phyloP scores from a whole-genome alignment of 2,888 invertebrate genomes.

The Trachelus iudaicus region DNA sequence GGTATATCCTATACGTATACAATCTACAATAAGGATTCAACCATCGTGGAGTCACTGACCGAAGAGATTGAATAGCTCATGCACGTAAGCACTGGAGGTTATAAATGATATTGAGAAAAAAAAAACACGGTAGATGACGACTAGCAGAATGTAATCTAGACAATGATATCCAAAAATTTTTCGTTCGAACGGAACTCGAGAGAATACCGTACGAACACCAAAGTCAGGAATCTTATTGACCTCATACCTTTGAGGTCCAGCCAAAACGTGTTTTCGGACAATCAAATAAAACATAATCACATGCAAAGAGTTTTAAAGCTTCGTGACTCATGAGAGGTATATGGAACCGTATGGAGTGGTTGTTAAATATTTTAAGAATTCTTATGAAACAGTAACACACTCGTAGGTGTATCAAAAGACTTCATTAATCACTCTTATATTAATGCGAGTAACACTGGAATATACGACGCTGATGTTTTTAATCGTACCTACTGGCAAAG shows the following conservation, averaged over 20 bases:
- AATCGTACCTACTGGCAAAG: conserved; percentile 18
- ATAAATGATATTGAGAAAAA: background rate
- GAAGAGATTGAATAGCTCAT: background rate
- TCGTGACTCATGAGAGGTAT: background rate
- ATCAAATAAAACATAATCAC: background rate
- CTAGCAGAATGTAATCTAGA: background rate
- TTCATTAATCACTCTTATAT: conserved; percentile 23
- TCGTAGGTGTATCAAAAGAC: background rate
- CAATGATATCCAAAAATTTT: background rate
- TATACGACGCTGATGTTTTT: conserved; percentile 37
- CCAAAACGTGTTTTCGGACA: background rate
- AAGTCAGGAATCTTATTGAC: background rate
- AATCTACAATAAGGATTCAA: background rate
- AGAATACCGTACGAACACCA: background rate
- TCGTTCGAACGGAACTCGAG: background rate
- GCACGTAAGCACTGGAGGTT: background rate
- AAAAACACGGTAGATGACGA: background rate
- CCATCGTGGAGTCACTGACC: background rate
- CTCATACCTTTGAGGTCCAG: background rate
- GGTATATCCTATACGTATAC: background rate
- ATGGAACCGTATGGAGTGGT: background rate
- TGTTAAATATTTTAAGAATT: background rate
- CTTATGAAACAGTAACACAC: background rate
- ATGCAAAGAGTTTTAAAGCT: background rate
- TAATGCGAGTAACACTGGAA: conserved; percentile 38